Base-by-base conservation (phyloP, 2,797 vertebrate species). In the Gadopsis bispinosus region DNA sequence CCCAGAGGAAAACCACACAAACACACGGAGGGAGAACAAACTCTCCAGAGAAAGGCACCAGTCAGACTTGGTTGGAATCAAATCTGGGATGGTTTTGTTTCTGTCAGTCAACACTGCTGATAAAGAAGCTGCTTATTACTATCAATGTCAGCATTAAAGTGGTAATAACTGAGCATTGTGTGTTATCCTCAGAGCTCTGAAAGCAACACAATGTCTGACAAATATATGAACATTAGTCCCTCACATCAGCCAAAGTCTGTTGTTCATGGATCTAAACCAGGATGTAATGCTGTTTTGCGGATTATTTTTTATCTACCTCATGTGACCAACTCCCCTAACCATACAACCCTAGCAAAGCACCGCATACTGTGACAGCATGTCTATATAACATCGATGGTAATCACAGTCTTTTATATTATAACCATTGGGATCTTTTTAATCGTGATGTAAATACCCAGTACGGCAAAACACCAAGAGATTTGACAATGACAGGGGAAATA, bases 401-500 rank as follows among this genome's bases (percentile, higher is more conserved):
- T n/a, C 54, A 58, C 47, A n/a, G 2, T 59, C n/a, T 79, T 62
- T 14, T 13, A 26, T n/a, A 45, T 73, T 51, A 58, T 39, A 66
- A 58, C 17, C 31, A 71, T 14, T 22, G 20, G 41, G 59, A 20
- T 68, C 13, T 75, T 75, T 75, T 67, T 55, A 59, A 26, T 47
- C 22, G 22, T 22, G 45, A 73, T 67, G 47, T 71, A 16, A 81
- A 71, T 51, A 60, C 63, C 67, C 43, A 50, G 56, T n/a, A 26
- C 17, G 8, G 68, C 64, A 74, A 73, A 69, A 79, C 37, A 59
- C 5, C 41, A 77, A 64, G 79, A 75, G 80, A 87, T 76, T 63
- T 63, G 35, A 76, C 63, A 88, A 63, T 82, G 71, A 73, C 63
- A 79, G 66, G 39, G 70, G 3, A 73, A 80, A 73, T 51, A 43